These are phyloP conservation scores for Bos taurus DNA, from an alignment of 2,113 vertebrate genomes.

Conservation along the genomic window DNA sequence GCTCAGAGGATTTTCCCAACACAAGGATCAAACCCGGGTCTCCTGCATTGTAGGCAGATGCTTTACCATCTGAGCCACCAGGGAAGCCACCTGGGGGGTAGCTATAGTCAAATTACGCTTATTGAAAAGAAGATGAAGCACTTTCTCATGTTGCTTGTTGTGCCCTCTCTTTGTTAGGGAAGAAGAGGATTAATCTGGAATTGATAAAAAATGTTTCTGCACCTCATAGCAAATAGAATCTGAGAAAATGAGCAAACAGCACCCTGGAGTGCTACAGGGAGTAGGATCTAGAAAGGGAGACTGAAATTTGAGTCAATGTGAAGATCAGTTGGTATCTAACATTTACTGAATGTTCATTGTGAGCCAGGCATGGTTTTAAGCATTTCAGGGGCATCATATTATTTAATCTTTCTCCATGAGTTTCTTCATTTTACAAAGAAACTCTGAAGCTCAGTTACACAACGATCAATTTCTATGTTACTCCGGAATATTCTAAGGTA, in stretches of 20 bases:
- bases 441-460: not conserved
- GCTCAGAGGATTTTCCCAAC: not conserved
- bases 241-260: not conserved
- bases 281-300: not conserved
- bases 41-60: not conserved
- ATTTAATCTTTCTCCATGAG: not conserved
- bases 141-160: not conserved
- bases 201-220: not conserved
- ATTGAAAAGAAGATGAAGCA: not conserved
- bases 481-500: not conserved
- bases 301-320: not conserved
- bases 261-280: not conserved
- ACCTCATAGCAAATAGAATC: not conserved
- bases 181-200: not conserved
- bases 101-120: not conserved
- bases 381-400: not conserved
- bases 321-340: not conserved
- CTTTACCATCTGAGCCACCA: not conserved
- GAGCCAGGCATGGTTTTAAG: not conserved
- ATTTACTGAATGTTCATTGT: not conserved
- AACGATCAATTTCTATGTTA: not conserved
- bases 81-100: not conserved
- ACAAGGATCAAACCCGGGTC: rapidly evolving
- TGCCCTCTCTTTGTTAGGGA: not conserved
- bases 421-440: not conserved